Conservation (phyloP, 2,113 vertebrate genomes). For the Rana temporaria region DNA sequence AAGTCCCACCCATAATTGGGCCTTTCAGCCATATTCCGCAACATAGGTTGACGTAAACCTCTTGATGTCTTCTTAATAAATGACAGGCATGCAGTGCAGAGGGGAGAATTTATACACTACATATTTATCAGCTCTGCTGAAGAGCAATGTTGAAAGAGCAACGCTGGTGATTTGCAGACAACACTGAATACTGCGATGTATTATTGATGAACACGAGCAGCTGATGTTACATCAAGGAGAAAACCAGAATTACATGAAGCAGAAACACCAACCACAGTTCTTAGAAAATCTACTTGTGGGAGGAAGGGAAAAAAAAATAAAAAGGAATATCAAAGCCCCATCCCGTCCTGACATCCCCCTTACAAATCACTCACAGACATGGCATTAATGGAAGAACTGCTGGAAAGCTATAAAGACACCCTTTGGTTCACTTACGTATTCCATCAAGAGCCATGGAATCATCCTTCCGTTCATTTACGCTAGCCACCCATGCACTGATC, state of each 20-base stretch:
- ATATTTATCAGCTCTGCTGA: slow-evolving; percentile 28
- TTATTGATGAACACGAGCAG: slow-evolving; percentile 36
- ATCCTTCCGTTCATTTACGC: too few relatives aligned
- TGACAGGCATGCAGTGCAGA: background rate
- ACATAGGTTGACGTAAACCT: background rate
- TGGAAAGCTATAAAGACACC: too few relatives aligned
- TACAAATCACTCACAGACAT: background rate
- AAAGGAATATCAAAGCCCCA: background rate
- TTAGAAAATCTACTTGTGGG: slow-evolving; percentile 14
- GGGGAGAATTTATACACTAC: background rate
- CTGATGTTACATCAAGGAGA: slow-evolving; percentile 45
- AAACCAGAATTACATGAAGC: slow-evolving; percentile 24
- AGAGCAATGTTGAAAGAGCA: background rate
- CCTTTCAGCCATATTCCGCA: background rate
- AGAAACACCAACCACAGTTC: slow-evolving; percentile 1
- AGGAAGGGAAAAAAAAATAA: too few relatives aligned
- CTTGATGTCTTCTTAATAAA: slow-evolving; percentile 6
- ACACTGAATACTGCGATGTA: slow-evolving; percentile 14
- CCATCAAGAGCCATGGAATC: too few relatives aligned
- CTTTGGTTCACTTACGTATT: too few relatives aligned
- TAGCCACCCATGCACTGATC: too few relatives aligned
- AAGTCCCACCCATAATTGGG: background rate
- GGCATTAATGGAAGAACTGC: background rate
- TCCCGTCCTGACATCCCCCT: background rate
- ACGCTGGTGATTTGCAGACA: slow-evolving; percentile 20